Base-by-base conservation (phyloP, 1,140 invertebrate species). In the Pseudomyrmex sp. region DNA sequence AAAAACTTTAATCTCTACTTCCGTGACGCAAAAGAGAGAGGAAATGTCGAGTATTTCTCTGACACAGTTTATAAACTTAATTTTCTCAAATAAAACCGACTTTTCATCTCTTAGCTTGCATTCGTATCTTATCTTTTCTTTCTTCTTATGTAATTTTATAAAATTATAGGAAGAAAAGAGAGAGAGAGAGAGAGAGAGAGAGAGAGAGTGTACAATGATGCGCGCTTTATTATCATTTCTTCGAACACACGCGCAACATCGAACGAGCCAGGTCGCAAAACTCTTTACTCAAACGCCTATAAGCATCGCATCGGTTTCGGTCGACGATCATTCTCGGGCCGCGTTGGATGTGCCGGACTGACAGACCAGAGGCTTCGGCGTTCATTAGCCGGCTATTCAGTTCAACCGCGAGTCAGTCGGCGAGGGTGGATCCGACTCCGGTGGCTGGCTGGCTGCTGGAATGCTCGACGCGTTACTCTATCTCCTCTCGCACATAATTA, bases 301-400 rank as follows among this genome's bases (percentile, higher is more conserved):
- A 54, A 56, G 20, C 84, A 72, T 73, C 80, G 88, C 62, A 79
- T 89, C 73, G 76, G 88, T 89, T 89, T 82, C 87, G 76, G 70
- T 23, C 88, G 84, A 86, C 62, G 87, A 89, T 88, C 87, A 62
- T 88, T 88, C 84, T 76, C 61, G 61, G 79, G 77, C 5, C 84
- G 74, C 73, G 84, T 66, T 86, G 82, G 84, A 77, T 74, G 82
- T 46, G 68, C 80, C n/a, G 69, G 84, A 89, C 87, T 86, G 87
- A 92, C 86, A 83, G 84, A 92, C 88, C 88, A 85, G 86, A 89
- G 91, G 92, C 92, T 91, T 90, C 89, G 88, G 74, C 91, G 93
- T 93, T 94, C 93, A 94, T 94, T 94, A 93, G 92, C 92, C 88
- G 88, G 91, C 93, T 94, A 94, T 94, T 94, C 93, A 94, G 91